Conservation (phyloP, 2,888 invertebrate genomes). For the Lysandra coridon region DNA sequence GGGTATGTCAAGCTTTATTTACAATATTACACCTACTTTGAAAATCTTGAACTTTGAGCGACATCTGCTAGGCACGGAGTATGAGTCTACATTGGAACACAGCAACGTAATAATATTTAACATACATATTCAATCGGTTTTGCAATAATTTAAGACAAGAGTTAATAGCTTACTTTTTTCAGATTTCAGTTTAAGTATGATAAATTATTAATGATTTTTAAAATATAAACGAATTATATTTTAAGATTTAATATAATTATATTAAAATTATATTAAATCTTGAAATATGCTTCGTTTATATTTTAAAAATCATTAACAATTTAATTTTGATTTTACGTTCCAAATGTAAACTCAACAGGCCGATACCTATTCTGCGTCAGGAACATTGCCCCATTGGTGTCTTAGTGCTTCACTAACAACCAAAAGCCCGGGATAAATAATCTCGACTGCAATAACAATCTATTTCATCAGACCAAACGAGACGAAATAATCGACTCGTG, state of each 20-base stretch:
- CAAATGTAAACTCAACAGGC: constrained; percentile 8
- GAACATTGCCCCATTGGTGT: constrained; percentile 6
- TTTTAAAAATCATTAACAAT: background rate
- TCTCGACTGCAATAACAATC: constrained; percentile 20
- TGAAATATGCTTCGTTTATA: background rate
- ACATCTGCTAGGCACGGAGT: constrained; percentile 2
- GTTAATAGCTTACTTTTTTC: background rate
- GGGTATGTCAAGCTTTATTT: constrained; percentile 27
- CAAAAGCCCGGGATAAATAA: background rate
- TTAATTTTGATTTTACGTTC: background rate
- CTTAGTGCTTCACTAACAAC: background rate
- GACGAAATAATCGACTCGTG: constrained; percentile 22
- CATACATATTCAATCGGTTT: background rate
- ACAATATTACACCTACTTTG: constrained; percentile 24
- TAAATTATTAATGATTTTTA: too few relatives aligned
- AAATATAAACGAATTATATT: too few relatives aligned
- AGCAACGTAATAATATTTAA: background rate
- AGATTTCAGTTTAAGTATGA: background rate
- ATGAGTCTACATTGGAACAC: background rate
- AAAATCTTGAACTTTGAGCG: constrained; percentile 27
- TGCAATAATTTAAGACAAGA: background rate
- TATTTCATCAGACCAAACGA: constrained; percentile 15
- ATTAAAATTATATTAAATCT: too few relatives aligned
- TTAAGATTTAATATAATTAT: too few relatives aligned
- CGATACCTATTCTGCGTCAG: constrained; percentile 11